Conservation (phyloP, 1,140 invertebrate species). For the Maconellicoccus hirsutus region DNA sequence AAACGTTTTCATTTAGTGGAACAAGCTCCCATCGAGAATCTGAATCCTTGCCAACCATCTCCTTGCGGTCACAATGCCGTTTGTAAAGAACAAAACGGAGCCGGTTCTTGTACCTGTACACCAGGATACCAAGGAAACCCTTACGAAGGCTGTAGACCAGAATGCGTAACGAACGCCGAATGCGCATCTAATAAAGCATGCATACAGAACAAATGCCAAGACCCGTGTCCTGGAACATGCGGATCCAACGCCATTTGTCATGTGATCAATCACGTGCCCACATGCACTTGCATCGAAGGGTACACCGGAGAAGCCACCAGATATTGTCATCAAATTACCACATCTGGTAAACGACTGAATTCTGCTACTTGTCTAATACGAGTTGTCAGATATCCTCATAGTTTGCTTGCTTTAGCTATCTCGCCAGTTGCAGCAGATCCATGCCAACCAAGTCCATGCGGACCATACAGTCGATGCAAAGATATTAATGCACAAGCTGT, state of each 20-base stretch:
- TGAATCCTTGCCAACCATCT: slow-evolving; percentile 39
- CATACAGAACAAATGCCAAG: slow-evolving; percentile 38
- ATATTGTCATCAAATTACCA: slow-evolving; percentile 30
- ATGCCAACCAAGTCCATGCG: slow-evolving; percentile 45
- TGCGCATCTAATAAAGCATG: slow-evolving; percentile 37
- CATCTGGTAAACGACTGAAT: slow-evolving; percentile 36
- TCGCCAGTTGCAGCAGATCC: slow-evolving; percentile 34
- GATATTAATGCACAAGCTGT: slow-evolving; percentile 48
- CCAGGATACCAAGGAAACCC: slow-evolving; percentile 37
- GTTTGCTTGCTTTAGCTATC: slow-evolving; percentile 17
- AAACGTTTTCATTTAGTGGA: slow-evolving; percentile 25
- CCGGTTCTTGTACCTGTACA: slow-evolving; percentile 42
- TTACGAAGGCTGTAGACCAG: slow-evolving; percentile 39
- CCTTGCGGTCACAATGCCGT: slow-evolving; percentile 45
- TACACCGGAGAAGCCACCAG: slow-evolving; percentile 58
- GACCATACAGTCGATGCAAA: slow-evolving; percentile 48
- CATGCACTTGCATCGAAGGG: slow-evolving; percentile 51
- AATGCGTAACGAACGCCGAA: slow-evolving; percentile 38
- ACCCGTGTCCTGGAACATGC: slow-evolving; percentile 42
- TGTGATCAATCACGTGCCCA: slow-evolving; percentile 60
- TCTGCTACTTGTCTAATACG: no score
- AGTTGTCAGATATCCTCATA: no score
- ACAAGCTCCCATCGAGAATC: slow-evolving; percentile 27
- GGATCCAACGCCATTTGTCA: slow-evolving; percentile 46
- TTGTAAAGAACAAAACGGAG: slow-evolving; percentile 48